Evolutionary conservation across 2,888 invertebrate species (phyloP), one percentile per base, ranked within the genome.

Genomic region (Auanema sp.): DNA sequence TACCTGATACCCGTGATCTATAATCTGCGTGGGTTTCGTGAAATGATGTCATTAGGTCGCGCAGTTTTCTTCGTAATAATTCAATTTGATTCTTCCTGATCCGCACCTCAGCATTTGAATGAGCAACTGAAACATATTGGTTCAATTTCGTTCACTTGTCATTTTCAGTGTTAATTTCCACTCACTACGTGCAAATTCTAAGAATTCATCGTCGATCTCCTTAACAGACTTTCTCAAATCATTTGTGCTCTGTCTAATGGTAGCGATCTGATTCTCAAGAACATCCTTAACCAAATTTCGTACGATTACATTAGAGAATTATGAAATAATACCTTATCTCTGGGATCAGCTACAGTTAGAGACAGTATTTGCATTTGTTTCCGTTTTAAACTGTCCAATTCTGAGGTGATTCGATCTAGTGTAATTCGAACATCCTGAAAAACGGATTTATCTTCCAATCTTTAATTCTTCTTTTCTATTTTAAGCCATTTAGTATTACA

Each of bases 61-160:
- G 65, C 61, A 82, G 66, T 49, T 77, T 70, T 49, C 69, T 70
- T 42, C 76, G 72, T 24, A 82, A 44, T 40, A 71, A 60, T 23
- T 83, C 81, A 18, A 77, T 69, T 58, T 79, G 81, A 62, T 81
- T 79, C 50, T 72, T 58, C 33, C 78, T 68, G 16, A 81, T 79
- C 53, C 76, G 57, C 14, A 68, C 65, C 52, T 75, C 71, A 0
- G 71, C 66, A 2, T 51, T 57, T 10, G 75, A 75, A 25, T 62
- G 60, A 21, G 61, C 47, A 57, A 58, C 74, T 71, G 59, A 41
- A 67, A 64, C 52, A n/a, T 21, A 21, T 6, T 16, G 25, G n/a
- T 18, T 10, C 14, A 25, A 10, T 51, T n/a, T 49, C 8, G 16
- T 1, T 55, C 54, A 18, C 47, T 16, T 53, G 33, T 23, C 1